Evolutionary conservation across 2,888 invertebrate species (phyloP).

Genomic region (Cataglyphis rosenhaueri): DNA sequence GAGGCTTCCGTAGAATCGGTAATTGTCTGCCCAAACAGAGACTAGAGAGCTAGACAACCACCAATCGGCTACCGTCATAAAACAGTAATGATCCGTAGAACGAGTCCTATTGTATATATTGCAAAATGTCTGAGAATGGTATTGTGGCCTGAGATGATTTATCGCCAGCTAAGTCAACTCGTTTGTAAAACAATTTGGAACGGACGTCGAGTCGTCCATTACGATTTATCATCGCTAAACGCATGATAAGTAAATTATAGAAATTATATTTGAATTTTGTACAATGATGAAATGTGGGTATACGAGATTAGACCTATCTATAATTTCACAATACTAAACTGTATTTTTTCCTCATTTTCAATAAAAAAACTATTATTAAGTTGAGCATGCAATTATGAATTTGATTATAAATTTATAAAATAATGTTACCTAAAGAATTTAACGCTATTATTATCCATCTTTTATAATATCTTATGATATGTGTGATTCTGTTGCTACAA

Average conservation of each 20-base stretch:
- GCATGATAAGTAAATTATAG: neutral
- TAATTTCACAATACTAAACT: neutral
- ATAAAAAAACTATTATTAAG: neutral
- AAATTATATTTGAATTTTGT: neutral
- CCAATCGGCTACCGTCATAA: conserved; percentile 18
- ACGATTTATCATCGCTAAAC: conserved; percentile 55
- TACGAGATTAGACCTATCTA: neutral
- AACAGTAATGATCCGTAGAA: conserved; percentile 32
- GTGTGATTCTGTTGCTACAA: neutral
- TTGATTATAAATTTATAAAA: neutral
- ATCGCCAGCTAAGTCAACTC: conserved; percentile 58
- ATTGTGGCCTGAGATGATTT: conserved; percentile 60
- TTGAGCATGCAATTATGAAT: neutral
- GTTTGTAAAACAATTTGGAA: conserved; percentile 66
- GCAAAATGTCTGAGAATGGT: conserved; percentile 44
- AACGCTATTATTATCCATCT: neutral
- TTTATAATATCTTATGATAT: neutral
- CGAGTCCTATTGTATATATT: conserved; percentile 41
- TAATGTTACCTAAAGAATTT: neutral
- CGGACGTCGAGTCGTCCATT: conserved; percentile 50
- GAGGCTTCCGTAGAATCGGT: conserved; percentile 33
- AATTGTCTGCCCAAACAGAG: conserved; percentile 48
- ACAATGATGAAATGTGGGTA: neutral
- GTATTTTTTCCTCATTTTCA: neutral
- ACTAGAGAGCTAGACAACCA: neutral